Percentiles rank a stretch among this genome's conserved stretches.
Evolutionary conservation across 2,888 invertebrate species (phyloP).

Genomic region (Tetrapedia diversipes): DNA sequence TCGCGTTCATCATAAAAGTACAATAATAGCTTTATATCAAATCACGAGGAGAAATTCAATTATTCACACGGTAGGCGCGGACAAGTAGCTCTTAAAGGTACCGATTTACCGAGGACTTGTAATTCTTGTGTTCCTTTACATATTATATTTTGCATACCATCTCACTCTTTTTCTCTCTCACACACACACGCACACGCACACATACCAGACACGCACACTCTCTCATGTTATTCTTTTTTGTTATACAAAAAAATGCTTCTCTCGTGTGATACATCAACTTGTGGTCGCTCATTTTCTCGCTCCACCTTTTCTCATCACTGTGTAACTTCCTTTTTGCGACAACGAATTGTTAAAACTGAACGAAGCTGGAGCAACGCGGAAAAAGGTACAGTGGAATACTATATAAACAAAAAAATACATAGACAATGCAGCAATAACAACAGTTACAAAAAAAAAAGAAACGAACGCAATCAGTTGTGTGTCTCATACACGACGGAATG

Average conservation of each 20-base stretch:
- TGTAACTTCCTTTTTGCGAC: background rate
- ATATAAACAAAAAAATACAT: slow-evolving; percentile 67
- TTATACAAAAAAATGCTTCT: slow-evolving; percentile 27
- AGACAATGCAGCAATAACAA: slow-evolving; percentile 75
- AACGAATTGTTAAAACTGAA: slow-evolving; percentile 50
- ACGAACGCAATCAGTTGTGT: slow-evolving; percentile 65
- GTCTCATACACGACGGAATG: slow-evolving; percentile 66
- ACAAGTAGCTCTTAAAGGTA: slow-evolving; percentile 72
- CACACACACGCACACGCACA: background rate
- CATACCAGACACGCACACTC: background rate
- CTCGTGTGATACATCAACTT: slow-evolving; percentile 27
- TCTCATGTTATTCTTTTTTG: slow-evolving; percentile 11
- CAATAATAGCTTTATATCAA: slow-evolving; percentile 82
- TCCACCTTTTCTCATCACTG: background rate
- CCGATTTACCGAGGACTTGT: slow-evolving; percentile 63
- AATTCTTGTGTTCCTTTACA: slow-evolving; percentile 56
- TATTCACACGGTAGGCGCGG: slow-evolving; percentile 78
- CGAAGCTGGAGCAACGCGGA: slow-evolving; percentile 57
- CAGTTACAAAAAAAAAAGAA: slow-evolving; percentile 77
- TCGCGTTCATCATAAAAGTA: slow-evolving; percentile 82
- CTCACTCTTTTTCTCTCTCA: slow-evolving; percentile 14
- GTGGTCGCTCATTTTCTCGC: slow-evolving; percentile 3
- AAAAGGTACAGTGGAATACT: slow-evolving; percentile 53
- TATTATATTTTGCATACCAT: slow-evolving; percentile 21
- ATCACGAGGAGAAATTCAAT: slow-evolving; percentile 81